Percentiles rank a stretch among this genome's conserved stretches.
Conservation (phyloP, 2,113 vertebrate species). For the Pavo muticus region DNA sequence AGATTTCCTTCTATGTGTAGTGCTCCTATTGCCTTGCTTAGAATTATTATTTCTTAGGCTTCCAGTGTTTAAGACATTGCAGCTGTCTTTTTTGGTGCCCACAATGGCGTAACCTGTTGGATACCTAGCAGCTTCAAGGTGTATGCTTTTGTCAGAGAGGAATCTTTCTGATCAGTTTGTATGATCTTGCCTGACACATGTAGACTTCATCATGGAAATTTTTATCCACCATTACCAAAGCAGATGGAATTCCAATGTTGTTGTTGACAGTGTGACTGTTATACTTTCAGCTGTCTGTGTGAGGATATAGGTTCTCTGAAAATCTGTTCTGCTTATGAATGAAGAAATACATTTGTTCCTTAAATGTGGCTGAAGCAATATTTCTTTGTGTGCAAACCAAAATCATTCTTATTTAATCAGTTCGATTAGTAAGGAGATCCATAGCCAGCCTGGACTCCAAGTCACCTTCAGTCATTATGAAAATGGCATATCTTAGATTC, state of each 20-base stretch:
- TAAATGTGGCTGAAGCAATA: not conserved
- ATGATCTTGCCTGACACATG: not conserved
- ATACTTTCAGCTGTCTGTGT: accelerated
- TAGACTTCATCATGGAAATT: not conserved
- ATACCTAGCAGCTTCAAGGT: not conserved
- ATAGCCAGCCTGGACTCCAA: not conserved
- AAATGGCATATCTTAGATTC: not conserved
- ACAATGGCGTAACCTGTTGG: not conserved
- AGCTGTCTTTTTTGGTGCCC: not conserved
- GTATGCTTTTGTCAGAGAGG: not conserved
- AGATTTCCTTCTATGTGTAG: not conserved
- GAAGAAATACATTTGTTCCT: not conserved
- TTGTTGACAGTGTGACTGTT: not conserved
- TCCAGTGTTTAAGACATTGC: not conserved
- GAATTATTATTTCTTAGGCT: not conserved
- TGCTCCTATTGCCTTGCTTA: not conserved
- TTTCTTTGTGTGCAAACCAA: not conserved
- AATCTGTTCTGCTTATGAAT: not conserved
- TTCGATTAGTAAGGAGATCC: not conserved
- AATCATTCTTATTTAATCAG: not conserved
- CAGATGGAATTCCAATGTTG: not conserved
- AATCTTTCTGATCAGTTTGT: not conserved
- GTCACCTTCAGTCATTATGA: not conserved
- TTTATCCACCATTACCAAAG: not conserved
- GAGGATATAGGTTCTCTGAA: not conserved